These are phyloP conservation scores for Ochlodes sylvanus DNA, from an alignment of 2,888 invertebrate genomes.

Conservation along the genomic window DNA sequence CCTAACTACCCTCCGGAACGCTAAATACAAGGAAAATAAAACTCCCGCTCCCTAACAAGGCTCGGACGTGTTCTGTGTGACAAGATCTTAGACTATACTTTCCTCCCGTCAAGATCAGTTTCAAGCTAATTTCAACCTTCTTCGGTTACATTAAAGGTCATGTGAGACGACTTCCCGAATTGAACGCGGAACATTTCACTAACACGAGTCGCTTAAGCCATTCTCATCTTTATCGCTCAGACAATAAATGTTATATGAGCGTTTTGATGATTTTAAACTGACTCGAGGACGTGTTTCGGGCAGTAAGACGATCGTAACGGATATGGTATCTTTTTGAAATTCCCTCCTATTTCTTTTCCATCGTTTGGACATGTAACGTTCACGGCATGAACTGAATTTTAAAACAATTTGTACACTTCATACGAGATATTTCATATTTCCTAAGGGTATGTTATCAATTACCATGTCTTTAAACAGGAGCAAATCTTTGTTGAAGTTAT, in stretches of 20 bases:
- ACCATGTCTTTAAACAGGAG: not conserved
- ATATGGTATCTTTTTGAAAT: constrained; percentile 34
- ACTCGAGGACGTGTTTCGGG: constrained; percentile 29
- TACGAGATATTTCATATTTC: not conserved
- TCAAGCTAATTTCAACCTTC: constrained; percentile 18
- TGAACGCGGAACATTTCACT: not conserved
- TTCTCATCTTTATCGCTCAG: constrained; percentile 4
- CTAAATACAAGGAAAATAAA: constrained; percentile 38
- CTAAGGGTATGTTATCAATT: too few relatives aligned
- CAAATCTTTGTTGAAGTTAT: too few relatives aligned
- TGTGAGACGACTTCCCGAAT: not conserved
- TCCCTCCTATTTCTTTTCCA: constrained; percentile 20
- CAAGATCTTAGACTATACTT: constrained; percentile 13
- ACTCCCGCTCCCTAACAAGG: constrained; percentile 31
- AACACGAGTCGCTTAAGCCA: not conserved
- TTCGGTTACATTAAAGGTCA: not conserved
- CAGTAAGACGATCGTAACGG: constrained; percentile 34
- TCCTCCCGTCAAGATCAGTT: not conserved
- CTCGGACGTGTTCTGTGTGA: constrained; percentile 27
- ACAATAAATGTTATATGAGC: not conserved
- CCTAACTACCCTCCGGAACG: constrained; percentile 35
- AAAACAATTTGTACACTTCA: constrained; percentile 17
- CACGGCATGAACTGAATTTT: constrained; percentile 26
- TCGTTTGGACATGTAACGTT: constrained; percentile 29
- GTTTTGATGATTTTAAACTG: constrained; percentile 15